These are phyloP conservation scores for Epizoanthus rinbou DNA, from an alignment of 92 coral and sea anemone species.

Conservation along the genomic window DNA sequence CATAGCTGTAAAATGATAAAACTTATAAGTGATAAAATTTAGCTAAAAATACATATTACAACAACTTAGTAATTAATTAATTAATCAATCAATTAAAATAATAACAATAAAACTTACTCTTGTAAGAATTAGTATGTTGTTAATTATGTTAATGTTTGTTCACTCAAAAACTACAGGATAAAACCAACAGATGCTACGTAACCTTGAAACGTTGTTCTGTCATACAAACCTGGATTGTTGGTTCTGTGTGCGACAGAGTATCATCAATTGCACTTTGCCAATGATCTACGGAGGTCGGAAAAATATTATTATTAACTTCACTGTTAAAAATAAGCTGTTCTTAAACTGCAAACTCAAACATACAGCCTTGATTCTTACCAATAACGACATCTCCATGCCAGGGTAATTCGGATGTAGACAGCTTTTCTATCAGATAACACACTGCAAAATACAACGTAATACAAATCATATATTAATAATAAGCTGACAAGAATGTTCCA, in stretches of 20 bases:
- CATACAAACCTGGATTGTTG: conserved; percentile 76
- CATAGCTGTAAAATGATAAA: too few relatives aligned
- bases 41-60: too few relatives aligned
- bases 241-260: conserved; percentile 81
- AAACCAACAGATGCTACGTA: background rate
- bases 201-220: background rate
- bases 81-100: too few relatives aligned
- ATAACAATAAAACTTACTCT: too few relatives aligned
- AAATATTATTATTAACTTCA: background rate
- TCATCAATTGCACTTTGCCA: conserved; percentile 86
- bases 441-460: conserved; percentile 55
- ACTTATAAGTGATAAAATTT: too few relatives aligned
- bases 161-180: background rate
- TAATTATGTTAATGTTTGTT: background rate
- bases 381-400: conserved; percentile 78
- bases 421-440: conserved; percentile 83
- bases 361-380: conserved; percentile 47
- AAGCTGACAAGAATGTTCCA: background rate
- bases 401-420: conserved; percentile 80
- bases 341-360: background rate
- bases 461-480: background rate
- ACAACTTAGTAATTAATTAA: too few relatives aligned
- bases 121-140: background rate
- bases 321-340: background rate
- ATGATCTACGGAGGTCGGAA: conserved; percentile 50